A percentile compares a stretch with the other conserved stretches of the same genome.
These are phyloP conservation scores for Catajapyx aquilonaris DNA, from an alignment of 1,140 invertebrate genomes.

Conservation along the genomic window DNA sequence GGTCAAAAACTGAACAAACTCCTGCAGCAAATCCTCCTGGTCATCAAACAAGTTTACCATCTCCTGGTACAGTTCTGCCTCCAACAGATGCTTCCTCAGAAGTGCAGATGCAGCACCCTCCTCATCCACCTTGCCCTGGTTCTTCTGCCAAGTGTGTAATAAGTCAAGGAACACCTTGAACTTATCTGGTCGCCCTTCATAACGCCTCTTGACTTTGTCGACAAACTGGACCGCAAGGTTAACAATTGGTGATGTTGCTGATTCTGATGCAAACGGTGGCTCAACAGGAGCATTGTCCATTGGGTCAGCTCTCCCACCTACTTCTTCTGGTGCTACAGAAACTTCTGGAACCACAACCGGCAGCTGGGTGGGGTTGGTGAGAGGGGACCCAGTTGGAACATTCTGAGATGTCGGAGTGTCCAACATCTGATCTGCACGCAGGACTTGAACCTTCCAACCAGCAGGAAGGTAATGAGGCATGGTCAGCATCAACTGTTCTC, in stretches of 20 bases:
- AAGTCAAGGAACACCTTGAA: constrained; percentile 97
- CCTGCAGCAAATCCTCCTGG: constrained; percentile 83
- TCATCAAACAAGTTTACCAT: constrained; percentile 94
- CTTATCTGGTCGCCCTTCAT: constrained; percentile 91
- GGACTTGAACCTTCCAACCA: no score
- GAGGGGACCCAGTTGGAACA: constrained; percentile 18
- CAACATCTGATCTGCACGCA: constrained; percentile 63
- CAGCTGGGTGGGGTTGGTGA: constrained; percentile 16
- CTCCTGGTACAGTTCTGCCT: constrained; percentile 78
- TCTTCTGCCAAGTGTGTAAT: constrained; percentile 92
- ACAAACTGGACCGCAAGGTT: constrained; percentile 99
- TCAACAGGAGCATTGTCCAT: constrained; percentile 14
- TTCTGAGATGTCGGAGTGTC: constrained; percentile 60
- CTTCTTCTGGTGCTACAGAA: constrained; percentile 12
- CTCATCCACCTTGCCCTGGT: constrained; percentile 81
- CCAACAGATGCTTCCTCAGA: constrained; percentile 51
- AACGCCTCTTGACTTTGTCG: constrained; percentile 98
- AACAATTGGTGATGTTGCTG: constrained; percentile 20
- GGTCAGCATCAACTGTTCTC: no score
- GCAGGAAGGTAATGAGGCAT: no score
- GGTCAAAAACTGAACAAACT: constrained; percentile 94
- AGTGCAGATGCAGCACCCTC: constrained; percentile 19
- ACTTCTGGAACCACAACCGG: constrained; percentile 4
- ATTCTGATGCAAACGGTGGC: neutral
- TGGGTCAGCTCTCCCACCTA: constrained; percentile 9